Evolutionary conservation across 2,797 vertebrate species (phyloP), one percentile per base, ranked within the genome.

Genomic region (Lagodon rhomboides): DNA sequence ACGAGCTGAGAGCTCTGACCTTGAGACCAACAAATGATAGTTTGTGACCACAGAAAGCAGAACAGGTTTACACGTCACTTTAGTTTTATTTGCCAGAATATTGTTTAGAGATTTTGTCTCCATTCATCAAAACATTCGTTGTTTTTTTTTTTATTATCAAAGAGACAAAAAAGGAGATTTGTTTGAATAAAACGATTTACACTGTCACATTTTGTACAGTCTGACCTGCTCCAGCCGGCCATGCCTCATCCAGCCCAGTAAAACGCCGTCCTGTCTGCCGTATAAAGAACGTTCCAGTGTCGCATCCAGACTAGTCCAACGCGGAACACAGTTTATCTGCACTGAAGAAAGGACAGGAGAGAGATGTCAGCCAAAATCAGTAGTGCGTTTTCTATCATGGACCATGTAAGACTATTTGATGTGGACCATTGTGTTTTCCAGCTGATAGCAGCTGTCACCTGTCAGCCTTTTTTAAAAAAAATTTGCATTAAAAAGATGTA

Each of bases 161-260:
- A 18, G 38, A 11, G 38, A 38, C 38, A 46, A 44, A n/a, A 22
- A 8, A 25, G 46, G 18, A 30, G 8, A 13, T 41, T 13, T 1
- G 27, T 43, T 55, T 43, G 3, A 68, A 58, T 43, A 5, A 55
- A 22, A 11, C 2, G 1, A 12, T 30, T 56, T 0, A 1, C 12
- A n/a, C 34, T 58, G 60, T 77, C 68, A 59, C 50, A 20, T 3
- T 56, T 60, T 43, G n/a, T 22, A 11, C 7, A 51, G 25, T 22
- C 85, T 87, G 68, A 94, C 92, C 92, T 93, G 85, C 59, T 92
- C 87, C 77, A 91, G 91, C 80, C 89, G 89, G 47, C 95, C 93
- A 18, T 93, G 94, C 75, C 93, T 79, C 1, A 75, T 93, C 97
- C 97, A 98, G 50, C 90, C 63, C 53, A 97, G 75, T 22, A 84